Evolutionary conservation across 2,797 vertebrate species (phyloP).

Genomic region (Lateolabrax maculatus): DNA sequence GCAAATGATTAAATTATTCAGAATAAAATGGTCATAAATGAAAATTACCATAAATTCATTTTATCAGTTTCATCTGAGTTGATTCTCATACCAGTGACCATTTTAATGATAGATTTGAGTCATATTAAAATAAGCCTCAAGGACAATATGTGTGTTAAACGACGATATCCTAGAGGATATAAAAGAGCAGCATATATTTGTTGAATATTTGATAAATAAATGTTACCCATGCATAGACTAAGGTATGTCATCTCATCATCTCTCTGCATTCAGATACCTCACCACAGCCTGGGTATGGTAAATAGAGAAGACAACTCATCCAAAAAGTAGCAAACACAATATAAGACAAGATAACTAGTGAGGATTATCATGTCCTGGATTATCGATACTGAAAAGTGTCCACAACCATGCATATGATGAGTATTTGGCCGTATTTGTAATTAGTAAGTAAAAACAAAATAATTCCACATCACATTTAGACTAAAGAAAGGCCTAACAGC

Average conservation of each 20-base stretch:
- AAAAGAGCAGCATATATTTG: slow-evolving; percentile 77
- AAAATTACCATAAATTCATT: slow-evolving; percentile 25
- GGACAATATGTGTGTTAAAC: slow-evolving; percentile 43
- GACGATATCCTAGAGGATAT: slow-evolving; percentile 51
- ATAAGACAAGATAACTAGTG: slow-evolving; percentile 36
- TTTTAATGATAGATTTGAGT: slow-evolving; percentile 27
- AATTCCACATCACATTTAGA: slow-evolving; percentile 49
- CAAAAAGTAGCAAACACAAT: slow-evolving; percentile 56
- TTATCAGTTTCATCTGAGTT: slow-evolving; percentile 23
- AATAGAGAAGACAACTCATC: slow-evolving; percentile 49
- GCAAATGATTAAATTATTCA: slow-evolving; percentile 27
- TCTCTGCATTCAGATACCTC: slow-evolving; percentile 58
- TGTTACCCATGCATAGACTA: slow-evolving; percentile 82
- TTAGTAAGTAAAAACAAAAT: slow-evolving; percentile 49
- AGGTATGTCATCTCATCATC: slow-evolving; percentile 59
- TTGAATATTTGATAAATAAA: slow-evolving; percentile 72
- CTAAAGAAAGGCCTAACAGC: slow-evolving; percentile 74
- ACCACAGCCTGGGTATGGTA: slow-evolving; percentile 30
- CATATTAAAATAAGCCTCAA: slow-evolving; percentile 32
- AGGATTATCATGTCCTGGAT: slow-evolving; percentile 45
- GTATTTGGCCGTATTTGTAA: slow-evolving; percentile 72
- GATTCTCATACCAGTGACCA: slow-evolving; percentile 12
- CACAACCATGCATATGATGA: slow-evolving; percentile 78
- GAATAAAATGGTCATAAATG: slow-evolving; percentile 14
- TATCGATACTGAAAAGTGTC: slow-evolving; percentile 47